Evolutionary conservation across 2,113 vertebrate species (phyloP), one percentile per base, ranked within the genome.

Genomic region (Nannospalax galili): DNA sequence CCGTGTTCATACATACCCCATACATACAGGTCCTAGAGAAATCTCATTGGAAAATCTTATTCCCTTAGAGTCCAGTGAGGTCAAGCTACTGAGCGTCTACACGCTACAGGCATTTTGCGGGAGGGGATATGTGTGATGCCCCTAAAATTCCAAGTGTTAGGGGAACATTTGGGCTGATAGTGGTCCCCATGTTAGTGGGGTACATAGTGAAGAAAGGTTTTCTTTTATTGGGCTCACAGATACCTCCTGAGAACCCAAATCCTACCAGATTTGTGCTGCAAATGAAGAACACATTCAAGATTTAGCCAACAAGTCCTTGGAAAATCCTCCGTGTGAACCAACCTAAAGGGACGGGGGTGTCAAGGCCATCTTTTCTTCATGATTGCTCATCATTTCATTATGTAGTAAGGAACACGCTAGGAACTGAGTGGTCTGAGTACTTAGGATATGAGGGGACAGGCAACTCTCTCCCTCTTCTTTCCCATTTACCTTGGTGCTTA

Each of bases 181-280:
- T 64, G 42, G 67, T 35, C 20, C 60, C 56, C 45, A 56, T 37
- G 30, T 19, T 65, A 24, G 24, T 40, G 2, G 26, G 19, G 32
- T 72, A 56, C 11, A 70, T 40, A 70, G 35, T 62, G 22, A 90
- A 90, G 20, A 10, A 40, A 60, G 92, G 14, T 4, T 52, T 84
- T 56, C 30, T 92, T 82, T 56, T 0, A 64, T 52, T 35, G 60
- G 73, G 69, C 9, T 56, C n/a, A 32, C 30, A 74, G 73, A 45
- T 42, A 28, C 3, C 74, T 95, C 82, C 78, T 65, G 9, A 42
- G 77, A 64, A 70, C 11, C 40, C 62, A 74, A 52, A n/a, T 60
- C 28, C 30, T 37, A 16, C 11, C 22, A 30, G 2, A 67, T 7
- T 17, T 56, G 42, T 0, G 3, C 8, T 11, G 8, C 30, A 26